Percentiles rank a stretch among this genome's conserved stretches.
Evolutionary conservation across 2,797 vertebrate genomes (phyloP).

Genomic region (Pipistrellus pygmaeus): DNA sequence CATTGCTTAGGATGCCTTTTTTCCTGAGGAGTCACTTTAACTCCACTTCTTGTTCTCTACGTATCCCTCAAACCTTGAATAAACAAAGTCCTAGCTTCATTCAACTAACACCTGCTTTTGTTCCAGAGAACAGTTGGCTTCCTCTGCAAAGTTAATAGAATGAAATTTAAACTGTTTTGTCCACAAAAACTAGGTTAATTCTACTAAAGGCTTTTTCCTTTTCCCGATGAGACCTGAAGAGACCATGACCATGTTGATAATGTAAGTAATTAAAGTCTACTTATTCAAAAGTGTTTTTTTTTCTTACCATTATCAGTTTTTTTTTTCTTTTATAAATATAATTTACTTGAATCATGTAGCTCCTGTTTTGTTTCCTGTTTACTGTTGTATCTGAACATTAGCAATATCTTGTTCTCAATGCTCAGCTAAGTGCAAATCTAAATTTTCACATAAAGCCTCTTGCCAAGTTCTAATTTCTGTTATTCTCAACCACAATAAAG

Average conservation of each 20-base stretch:
- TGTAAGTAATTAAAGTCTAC: constrained; percentile 53
- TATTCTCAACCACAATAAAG: neutral
- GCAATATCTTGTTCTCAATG: neutral
- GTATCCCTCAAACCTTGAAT: neutral
- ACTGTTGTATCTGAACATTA: neutral
- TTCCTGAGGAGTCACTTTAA: neutral
- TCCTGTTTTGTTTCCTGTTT: neutral
- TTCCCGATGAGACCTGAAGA: neutral
- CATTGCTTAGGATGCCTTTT: neutral
- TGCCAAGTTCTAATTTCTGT: neutral
- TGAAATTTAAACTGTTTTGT: constrained; percentile 28
- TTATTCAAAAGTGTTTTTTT: neutral
- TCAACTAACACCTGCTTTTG: constrained; percentile 47
- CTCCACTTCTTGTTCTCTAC: neutral
- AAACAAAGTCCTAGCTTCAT: constrained; percentile 19
- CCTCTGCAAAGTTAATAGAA: constrained; percentile 37
- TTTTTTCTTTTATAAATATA: neutral
- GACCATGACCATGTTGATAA: neutral
- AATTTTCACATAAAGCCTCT: neutral
- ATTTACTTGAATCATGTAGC: neutral
- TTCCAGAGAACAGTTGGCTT: constrained; percentile 15
- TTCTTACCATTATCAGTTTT: neutral
- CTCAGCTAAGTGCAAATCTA: neutral
- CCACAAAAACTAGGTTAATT: constrained; percentile 11
- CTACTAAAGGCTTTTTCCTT: neutral